A percentile compares a stretch with the other conserved stretches of the same genome.
Conservation (phyloP, 2,797 vertebrate species). For the Lepus townsendii region DNA sequence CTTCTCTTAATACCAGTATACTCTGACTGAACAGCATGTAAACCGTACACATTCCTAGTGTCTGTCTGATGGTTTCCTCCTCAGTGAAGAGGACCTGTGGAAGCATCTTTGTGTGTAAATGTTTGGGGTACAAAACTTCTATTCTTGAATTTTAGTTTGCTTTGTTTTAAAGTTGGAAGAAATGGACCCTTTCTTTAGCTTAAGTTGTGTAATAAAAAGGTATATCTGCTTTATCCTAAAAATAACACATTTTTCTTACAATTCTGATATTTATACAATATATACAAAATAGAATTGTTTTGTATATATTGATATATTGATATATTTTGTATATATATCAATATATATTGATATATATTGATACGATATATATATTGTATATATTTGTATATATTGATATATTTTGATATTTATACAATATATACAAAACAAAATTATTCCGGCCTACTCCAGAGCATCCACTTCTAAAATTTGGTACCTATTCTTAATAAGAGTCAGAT, state of each 20-base stretch:
- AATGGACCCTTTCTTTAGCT: not conserved
- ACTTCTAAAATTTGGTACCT: not conserved
- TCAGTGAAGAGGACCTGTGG: not conserved
- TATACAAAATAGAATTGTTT: constrained; percentile 21
- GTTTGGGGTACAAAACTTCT: not conserved
- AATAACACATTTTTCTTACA: not conserved
- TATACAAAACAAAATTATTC: constrained; percentile 20
- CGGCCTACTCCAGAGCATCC: not conserved
- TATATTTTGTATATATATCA: too few relatives aligned
- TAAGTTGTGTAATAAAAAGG: constrained; percentile 25
- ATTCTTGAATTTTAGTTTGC: constrained; percentile 1
- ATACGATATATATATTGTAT: too few relatives aligned
- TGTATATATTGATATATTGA: too few relatives aligned
- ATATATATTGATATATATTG: too few relatives aligned
- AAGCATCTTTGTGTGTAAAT: not conserved
- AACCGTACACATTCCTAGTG: not conserved
- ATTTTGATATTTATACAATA: not conserved
- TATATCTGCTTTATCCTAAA: not conserved
- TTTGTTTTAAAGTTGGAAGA: not conserved
- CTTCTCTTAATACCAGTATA: not conserved
- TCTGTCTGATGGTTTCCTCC: not conserved
- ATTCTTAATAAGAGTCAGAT: not conserved
- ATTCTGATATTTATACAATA: not conserved
- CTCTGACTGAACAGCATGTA: not conserved
- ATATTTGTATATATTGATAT: too few relatives aligned